These are phyloP conservation scores for Archivesica marissinica DNA, from an alignment of 1,140 invertebrate species.

Conservation along the genomic window DNA sequence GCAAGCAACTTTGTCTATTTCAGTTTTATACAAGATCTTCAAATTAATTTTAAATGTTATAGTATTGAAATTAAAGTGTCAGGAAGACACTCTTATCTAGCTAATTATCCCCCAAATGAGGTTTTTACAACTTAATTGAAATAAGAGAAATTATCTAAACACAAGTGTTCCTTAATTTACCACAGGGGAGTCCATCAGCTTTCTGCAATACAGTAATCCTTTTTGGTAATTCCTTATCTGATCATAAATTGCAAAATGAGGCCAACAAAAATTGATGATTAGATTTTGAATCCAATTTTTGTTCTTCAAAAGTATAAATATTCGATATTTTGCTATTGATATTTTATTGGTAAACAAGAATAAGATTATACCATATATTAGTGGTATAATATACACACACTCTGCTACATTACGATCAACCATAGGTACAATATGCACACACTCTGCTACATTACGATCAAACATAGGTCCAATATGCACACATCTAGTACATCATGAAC, in stretches of 20 bases:
- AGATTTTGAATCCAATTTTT: no score
- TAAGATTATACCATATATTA: no score
- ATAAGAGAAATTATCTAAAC: conserved; percentile 25
- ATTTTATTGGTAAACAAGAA: no score
- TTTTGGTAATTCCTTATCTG: not conserved
- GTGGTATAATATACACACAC: no score
- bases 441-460: no score
- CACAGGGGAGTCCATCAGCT: not conserved
- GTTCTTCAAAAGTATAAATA: no score
- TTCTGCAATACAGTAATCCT: not conserved
- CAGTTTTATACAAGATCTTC: conserved; percentile 16
- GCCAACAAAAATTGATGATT: no score
- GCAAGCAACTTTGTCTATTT: not conserved
- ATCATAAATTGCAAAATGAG: not conserved
- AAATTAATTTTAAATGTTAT: conserved; percentile 41
- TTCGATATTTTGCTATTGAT: no score
- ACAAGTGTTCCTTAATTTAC: conserved; percentile 3
- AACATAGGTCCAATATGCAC: no score
- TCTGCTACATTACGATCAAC: no score
- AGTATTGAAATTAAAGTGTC: conserved; percentile 31
- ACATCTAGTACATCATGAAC: no score
- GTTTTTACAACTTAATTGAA: conserved; percentile 36
- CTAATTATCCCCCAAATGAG: conserved; percentile 20
- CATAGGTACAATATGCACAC: no score
- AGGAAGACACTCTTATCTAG: conserved; percentile 1